Conservation (phyloP, 2,797 vertebrate species). For the Bovichtus diacanthus region DNA sequence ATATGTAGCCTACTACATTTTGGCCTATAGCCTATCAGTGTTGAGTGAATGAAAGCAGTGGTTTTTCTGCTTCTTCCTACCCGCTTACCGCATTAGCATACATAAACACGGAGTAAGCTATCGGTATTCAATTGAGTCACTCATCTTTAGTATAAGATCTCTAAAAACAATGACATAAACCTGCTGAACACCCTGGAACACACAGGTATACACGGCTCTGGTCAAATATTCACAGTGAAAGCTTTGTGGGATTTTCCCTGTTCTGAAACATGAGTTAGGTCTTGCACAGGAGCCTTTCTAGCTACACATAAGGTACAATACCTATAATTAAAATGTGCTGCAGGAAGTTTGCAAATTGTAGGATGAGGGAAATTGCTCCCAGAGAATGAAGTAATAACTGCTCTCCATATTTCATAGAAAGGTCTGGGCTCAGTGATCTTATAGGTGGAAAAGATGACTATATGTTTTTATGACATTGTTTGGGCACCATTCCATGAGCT, state of each 20-base stretch:
- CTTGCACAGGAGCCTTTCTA: conserved; percentile 65
- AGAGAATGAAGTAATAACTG: conserved; percentile 60
- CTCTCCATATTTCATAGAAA: conserved; percentile 39
- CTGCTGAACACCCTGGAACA: background rate
- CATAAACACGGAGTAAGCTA: background rate
- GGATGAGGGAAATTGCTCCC: conserved; percentile 59
- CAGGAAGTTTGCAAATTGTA: conserved; percentile 75
- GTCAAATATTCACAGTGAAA: conserved; percentile 51
- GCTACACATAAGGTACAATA: conserved; percentile 54
- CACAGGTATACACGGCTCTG: conserved; percentile 24
- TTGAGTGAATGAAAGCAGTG: background rate
- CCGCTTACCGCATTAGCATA: background rate
- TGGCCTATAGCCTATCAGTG: background rate
- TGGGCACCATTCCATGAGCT: background rate
- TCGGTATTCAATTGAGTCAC: background rate
- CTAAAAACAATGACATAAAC: conserved; percentile 3
- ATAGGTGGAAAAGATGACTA: conserved; percentile 33
- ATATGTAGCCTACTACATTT: background rate
- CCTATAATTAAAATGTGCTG: conserved; percentile 81
- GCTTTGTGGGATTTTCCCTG: conserved; percentile 81
- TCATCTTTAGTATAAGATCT: background rate
- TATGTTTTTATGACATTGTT: background rate
- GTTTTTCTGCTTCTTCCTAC: background rate
- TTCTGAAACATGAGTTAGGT: conserved; percentile 72
- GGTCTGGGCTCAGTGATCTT: conserved; percentile 25